Evolutionary conservation across 2,888 invertebrate genomes (phyloP).

Genomic region (Lapara coniferarum): DNA sequence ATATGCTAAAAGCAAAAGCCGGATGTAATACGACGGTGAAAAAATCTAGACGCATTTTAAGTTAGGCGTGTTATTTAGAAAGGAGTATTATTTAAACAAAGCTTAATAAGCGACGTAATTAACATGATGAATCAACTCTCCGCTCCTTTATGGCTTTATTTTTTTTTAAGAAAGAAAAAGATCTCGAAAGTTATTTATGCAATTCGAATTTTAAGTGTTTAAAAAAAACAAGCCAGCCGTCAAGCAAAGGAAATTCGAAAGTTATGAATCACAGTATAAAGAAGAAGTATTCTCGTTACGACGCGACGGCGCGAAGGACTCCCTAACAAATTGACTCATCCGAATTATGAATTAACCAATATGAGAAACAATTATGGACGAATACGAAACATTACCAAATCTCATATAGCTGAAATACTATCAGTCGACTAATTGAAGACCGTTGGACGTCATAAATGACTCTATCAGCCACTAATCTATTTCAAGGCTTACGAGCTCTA

Average conservation of each 20-base stretch:
- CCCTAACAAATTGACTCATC: slow-evolving; percentile 12
- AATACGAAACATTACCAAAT: not conserved
- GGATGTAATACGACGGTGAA: slow-evolving; percentile 55
- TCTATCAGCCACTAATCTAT: not conserved
- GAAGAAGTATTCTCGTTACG: slow-evolving; percentile 5
- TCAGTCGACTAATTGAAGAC: slow-evolving; percentile 5
- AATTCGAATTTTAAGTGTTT: not conserved
- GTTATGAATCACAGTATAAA: slow-evolving; percentile 13
- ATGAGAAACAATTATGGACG: not conserved
- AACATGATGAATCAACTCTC: not conserved
- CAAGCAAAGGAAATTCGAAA: slow-evolving; percentile 19
- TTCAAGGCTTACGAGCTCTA: slow-evolving; percentile 11
- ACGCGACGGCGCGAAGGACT: not conserved
- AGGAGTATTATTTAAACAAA: slow-evolving; percentile 9
- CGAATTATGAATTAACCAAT: slow-evolving; percentile 2
- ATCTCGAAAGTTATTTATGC: too few relatives aligned
- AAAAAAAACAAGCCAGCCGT: not conserved
- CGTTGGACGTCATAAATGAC: not conserved
- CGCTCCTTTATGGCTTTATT: not conserved
- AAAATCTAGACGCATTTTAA: slow-evolving; percentile 26
- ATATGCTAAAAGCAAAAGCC: slow-evolving; percentile 79
- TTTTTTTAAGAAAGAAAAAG: too few relatives aligned
- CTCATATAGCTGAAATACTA: too few relatives aligned
- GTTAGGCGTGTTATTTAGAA: slow-evolving; percentile 8
- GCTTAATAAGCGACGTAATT: not conserved